Conservation (phyloP, 2,113 vertebrate genomes). For the Panthera leo region DNA sequence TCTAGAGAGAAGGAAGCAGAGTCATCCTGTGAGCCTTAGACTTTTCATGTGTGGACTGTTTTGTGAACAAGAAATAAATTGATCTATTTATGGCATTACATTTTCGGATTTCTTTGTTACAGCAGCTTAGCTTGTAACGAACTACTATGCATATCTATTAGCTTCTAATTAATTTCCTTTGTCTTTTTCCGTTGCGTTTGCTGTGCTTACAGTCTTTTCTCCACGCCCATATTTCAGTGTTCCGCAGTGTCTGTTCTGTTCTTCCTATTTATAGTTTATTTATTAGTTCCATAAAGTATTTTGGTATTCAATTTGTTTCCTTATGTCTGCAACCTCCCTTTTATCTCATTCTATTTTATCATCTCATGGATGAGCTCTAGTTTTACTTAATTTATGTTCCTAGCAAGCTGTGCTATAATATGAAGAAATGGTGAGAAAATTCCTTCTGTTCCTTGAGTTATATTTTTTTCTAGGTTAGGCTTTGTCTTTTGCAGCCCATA, state of each 20-base stretch:
- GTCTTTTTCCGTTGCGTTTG: background rate
- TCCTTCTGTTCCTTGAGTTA: constrained; percentile 48
- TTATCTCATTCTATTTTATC: constrained; percentile 51
- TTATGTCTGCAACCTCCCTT: constrained; percentile 20
- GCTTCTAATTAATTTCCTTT: constrained; percentile 38
- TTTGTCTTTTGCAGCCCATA: background rate
- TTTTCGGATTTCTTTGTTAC: background rate
- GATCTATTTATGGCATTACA: background rate
- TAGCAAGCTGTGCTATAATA: constrained; percentile 53
- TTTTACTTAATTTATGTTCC: constrained; percentile 65
- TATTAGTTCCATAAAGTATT: constrained; percentile 67
- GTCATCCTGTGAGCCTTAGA: background rate
- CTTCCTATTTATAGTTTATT: constrained; percentile 69
- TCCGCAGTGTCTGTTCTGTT: background rate
- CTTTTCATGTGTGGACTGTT: background rate
- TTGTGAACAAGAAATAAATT: constrained; percentile 6
- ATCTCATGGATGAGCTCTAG: constrained; percentile 56
- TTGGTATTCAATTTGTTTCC: constrained; percentile 62
- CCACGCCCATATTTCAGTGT: background rate
- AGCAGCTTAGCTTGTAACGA: background rate
- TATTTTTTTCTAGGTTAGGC: background rate
- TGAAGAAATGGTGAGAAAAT: constrained; percentile 54
- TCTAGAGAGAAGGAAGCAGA: background rate
- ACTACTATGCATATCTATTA: background rate
- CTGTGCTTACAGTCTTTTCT: constrained; percentile 43